phyloP scores from a whole-genome alignment of 2,113 vertebrate genomes.

The Lepus europaeus region DNA sequence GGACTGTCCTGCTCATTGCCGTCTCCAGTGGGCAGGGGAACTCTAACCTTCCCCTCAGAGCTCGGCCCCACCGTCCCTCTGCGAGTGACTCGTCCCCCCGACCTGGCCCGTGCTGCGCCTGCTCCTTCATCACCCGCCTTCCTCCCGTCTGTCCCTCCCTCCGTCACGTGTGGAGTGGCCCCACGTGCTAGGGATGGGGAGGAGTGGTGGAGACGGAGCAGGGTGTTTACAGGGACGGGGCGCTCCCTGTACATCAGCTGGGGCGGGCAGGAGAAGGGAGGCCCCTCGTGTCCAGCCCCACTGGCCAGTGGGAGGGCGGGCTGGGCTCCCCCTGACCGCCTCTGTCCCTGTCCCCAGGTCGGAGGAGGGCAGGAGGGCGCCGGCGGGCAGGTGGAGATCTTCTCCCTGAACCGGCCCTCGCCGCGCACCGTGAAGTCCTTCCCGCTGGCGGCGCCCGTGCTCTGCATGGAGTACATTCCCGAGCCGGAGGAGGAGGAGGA shows the following conservation, averaged over 20 bases:
- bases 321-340: not conserved
- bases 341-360: constrained; percentile 86
- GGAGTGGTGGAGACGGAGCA: not conserved
- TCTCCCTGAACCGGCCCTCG: constrained; percentile 93
- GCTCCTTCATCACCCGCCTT: no score
- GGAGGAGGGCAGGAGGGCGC: constrained; percentile 90
- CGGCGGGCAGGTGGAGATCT: constrained; percentile 95
- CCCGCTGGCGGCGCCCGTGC: constrained; percentile 89
- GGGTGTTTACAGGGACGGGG: not conserved
- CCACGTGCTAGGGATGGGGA: not conserved
- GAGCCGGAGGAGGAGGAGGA: constrained; percentile 73
- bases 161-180: not conserved
- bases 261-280: not conserved
- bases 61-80: not conserved
- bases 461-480: constrained; percentile 94
- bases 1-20: no score
- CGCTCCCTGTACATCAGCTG: not conserved
- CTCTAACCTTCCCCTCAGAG: not conserved
- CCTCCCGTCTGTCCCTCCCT: not conserved
- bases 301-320: not conserved
- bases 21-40: not conserved
- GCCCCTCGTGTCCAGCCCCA: fast-evolving
- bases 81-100: not conserved
- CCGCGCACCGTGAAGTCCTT: constrained; percentile 94
- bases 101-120: not conserved